Evolutionary conservation across 2,888 invertebrate genomes (phyloP), one percentile per base, ranked within the genome.

Genomic region (Epinotia ramella): DNA sequence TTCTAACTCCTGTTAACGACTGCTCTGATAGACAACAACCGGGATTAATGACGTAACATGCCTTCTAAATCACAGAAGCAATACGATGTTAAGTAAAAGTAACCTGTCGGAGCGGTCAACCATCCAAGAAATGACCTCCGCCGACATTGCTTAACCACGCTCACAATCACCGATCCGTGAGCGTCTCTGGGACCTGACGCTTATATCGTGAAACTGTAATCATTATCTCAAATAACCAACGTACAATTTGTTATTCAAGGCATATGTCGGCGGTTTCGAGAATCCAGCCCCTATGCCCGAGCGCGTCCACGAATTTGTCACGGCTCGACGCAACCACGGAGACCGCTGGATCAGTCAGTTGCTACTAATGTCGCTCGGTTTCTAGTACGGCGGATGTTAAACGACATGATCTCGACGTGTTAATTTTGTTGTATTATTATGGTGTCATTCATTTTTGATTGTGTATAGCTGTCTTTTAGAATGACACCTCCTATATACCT

Each of bases 271-370:
- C 28, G 20, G n/a, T 49, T 49, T 6, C 16, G 16, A 65, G 65
- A 49, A 65, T 49, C 0, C 9, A 18, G n/a, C 33, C 62, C 1
- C 56, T 24, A 57, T 44, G 7, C 56, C 24, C 49, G 40, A 56
- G n/a, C 44, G 59, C 73, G 60, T 65, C 33, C 49, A 40, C 66
- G 33, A 67, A 73, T 67, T 73, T 60, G 40, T 67, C 66, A 73
- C 33, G 66, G 33, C 60, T 66, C 67, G 33, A 40, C 53, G 24
- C 56, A 60, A 56, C 73, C 62, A 18, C 64, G 49, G 28, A n/a
- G 49, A 44, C 73, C 67, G 24, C 62, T 62, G 66, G 53, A 73
- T 73, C 67, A 73, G 60, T 68, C 62, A 68, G 67, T 68, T 73
- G 67, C 60, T 62, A 44, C 67, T 56, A 68, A 73, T 73, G 67